A percentile compares a stretch with the other conserved stretches of the same genome.
Conservation (phyloP, 1,140 invertebrate species). For the Hypsibius dujardini region DNA sequence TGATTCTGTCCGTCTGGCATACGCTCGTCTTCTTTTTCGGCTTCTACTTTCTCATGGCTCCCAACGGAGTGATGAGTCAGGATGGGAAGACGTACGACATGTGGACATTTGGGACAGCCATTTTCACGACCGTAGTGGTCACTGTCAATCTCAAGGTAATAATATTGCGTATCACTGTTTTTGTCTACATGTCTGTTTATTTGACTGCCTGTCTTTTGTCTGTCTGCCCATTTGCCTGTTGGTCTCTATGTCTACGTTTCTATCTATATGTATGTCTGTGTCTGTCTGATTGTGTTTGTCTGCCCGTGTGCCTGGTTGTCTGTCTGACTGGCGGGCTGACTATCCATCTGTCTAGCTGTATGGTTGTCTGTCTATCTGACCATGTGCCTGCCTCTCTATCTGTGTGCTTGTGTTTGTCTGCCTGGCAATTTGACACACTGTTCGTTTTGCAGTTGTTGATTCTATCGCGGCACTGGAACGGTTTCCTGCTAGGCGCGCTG, state of each 20-base stretch:
- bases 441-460: conserved; percentile 40
- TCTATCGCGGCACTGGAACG: conserved; percentile 45
- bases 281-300: too few species aligned
- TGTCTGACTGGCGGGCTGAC: too few species aligned
- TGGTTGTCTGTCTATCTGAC: too few species aligned
- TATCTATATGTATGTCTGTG: too few species aligned
- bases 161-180: neutral
- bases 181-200: neutral
- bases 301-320: too few species aligned
- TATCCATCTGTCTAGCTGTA: too few species aligned
- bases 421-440: neutral
- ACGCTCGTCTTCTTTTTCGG: conserved; percentile 39
- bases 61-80: conserved; percentile 28
- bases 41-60: conserved; percentile 30
- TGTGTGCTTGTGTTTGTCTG: neutral
- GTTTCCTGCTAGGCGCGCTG: conserved; percentile 40
- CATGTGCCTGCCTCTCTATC: too few species aligned
- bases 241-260: too few species aligned
- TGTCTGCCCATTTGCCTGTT: too few species aligned
- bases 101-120: conserved; percentile 34
- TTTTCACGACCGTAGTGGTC: conserved; percentile 36
- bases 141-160: conserved; percentile 39
- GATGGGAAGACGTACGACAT: conserved; percentile 33
- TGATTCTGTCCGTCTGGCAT: conserved; percentile 40
- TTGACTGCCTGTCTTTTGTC: neutral